These are phyloP conservation scores for Nemotelus pantherinus DNA, from an alignment of 2,888 invertebrate species.

Conservation along the genomic window DNA sequence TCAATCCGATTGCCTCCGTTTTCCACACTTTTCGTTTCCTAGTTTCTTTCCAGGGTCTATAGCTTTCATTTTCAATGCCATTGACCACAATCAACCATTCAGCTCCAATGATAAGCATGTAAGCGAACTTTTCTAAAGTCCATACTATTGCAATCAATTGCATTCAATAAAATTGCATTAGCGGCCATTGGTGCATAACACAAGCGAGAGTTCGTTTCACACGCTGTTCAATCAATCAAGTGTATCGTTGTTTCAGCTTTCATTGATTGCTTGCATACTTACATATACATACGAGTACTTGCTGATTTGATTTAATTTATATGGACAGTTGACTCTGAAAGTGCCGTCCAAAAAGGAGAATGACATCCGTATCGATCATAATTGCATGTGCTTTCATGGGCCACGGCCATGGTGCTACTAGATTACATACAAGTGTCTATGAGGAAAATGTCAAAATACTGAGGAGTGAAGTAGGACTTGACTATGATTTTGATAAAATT, in stretches of 20 bases:
- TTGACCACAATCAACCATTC: too few relatives aligned
- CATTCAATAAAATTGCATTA: constrained; percentile 24
- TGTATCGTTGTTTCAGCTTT: constrained; percentile 5
- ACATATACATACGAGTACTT: not conserved
- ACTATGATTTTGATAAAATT: too few relatives aligned
- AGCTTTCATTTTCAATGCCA: too few relatives aligned
- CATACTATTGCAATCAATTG: constrained; percentile 9
- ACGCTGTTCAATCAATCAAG: constrained; percentile 27
- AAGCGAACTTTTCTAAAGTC: not conserved
- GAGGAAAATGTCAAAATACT: too few relatives aligned
- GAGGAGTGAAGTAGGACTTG: too few relatives aligned
- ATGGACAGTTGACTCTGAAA: constrained; percentile 16
- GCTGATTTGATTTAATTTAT: constrained; percentile 20
- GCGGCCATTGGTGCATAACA: constrained; percentile 11
- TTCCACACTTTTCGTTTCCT: too few relatives aligned
- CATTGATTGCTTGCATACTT: constrained; percentile 3
- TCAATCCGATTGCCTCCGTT: too few relatives aligned
- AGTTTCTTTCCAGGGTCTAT: too few relatives aligned
- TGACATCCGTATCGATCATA: not conserved
- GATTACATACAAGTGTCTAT: too few relatives aligned
- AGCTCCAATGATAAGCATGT: not conserved
- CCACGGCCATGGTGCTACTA: too few relatives aligned
- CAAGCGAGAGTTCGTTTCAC: not conserved
- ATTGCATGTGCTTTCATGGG: not conserved
- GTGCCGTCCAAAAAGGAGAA: constrained; percentile 8